A percentile compares a stretch with the other conserved stretches of the same genome.
These are phyloP conservation scores for Rattus rattus DNA, from an alignment of 2,113 vertebrate genomes.

Conservation along the genomic window DNA sequence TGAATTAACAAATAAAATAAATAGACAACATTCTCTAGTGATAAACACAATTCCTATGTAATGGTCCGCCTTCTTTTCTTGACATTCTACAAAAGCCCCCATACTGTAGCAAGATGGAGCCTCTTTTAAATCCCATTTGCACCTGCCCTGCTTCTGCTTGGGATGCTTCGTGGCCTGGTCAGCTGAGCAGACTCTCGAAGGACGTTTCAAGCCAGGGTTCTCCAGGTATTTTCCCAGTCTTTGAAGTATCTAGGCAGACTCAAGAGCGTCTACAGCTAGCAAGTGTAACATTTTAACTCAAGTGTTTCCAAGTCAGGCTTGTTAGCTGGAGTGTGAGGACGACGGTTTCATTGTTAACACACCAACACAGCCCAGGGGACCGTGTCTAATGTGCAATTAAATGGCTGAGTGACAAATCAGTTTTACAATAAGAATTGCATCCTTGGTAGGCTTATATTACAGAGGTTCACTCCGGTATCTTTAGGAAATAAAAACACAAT, in stretches of 20 bases:
- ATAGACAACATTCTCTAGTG: neutral
- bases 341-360: neutral
- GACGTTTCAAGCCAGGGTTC: slow-evolving; percentile 23
- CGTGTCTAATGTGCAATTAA: neutral
- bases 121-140: neutral
- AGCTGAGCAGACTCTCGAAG: neutral
- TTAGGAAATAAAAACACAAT: slow-evolving; percentile 1
- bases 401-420: slow-evolving; percentile 22
- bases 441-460: neutral
- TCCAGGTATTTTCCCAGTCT: neutral
- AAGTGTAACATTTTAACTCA: slow-evolving; percentile 29
- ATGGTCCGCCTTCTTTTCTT: neutral
- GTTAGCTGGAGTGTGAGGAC: neutral
- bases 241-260: slow-evolving; percentile 8
- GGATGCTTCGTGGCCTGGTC: neutral
- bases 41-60: slow-evolving; percentile 15
- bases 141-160: slow-evolving; percentile 37
- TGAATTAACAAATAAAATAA: neutral
- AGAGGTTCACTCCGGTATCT: slow-evolving; percentile 13
- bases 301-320: slow-evolving; percentile 4
- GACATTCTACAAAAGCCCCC: slow-evolving; percentile 2
- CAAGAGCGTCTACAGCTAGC: neutral
- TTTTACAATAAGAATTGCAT: neutral
- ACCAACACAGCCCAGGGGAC: neutral
- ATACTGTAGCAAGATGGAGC: neutral